Base-by-base conservation (phyloP, 2,797 vertebrate genomes). In the Remorina albescens region DNA sequence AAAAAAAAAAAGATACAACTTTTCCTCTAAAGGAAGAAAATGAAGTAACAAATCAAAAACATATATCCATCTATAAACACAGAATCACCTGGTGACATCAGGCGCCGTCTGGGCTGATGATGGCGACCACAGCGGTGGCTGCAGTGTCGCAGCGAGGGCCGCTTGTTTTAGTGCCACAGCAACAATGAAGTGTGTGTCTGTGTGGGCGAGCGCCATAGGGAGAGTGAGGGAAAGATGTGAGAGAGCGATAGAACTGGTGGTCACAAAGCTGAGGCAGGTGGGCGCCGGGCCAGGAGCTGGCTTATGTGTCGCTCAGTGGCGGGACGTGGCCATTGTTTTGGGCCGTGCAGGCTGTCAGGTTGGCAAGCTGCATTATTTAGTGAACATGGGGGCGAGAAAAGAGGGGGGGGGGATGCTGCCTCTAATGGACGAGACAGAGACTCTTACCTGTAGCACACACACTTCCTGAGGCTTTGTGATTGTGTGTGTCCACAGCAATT, bases 361-460 rank as follows among this genome's bases (percentile, higher is more conserved):
- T 67, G 81, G 70, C 23, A 15, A 4, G 54, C 67, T 92, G 88
- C 90, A 92, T 93, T 91, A 92, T 90, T 91, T 76, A 93, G 72
- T 12, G 9, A 79, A 83, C 86, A 86, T 81, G 83, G 86, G 81
- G 80, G 81, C 75, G 84, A 39, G 63, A 68, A 70, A 36, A 15
- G 54, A 19, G 36, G 60, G 54, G 53, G 50, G 51, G 57, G 81
- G 23, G 15, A 50, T 21, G 1, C 34, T 42, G 1, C 34, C 37
- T 47, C 62, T 55, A 53, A 36, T 25, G 34, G 54, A 69, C 4
- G 15, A 50, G 37, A 44, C 60, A 0, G 37, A 63, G 39, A 53
- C 50, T 71, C 72, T 65, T 55, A 37, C n/a, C 2, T 9, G 5
- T 8, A 44, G 54, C 65, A 67, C 19, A 66, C 60, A 59, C 21